Percentiles rank a stretch among this genome's conserved stretches.
Conservation (phyloP, 2,113 vertebrate species). For the Macquaria australasica region DNA sequence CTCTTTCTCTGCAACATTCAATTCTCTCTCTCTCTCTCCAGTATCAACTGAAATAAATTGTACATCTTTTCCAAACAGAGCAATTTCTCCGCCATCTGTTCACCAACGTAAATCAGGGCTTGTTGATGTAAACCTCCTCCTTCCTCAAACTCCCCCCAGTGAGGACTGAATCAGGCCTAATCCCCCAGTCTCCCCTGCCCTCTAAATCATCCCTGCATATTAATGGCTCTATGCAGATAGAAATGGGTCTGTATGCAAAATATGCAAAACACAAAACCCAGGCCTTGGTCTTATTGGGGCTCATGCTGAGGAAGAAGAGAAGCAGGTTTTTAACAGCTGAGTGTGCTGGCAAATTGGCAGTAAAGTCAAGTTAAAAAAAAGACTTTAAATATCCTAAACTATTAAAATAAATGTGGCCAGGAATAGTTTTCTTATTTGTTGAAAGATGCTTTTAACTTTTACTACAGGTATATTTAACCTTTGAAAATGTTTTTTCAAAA, state of each 20-base stretch:
- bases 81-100: constrained; percentile 83
- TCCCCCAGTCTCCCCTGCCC: constrained; percentile 55
- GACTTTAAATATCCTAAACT: not conserved
- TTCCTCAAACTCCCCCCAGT: constrained; percentile 65
- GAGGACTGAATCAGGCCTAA: constrained; percentile 59
- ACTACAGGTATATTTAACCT: not conserved
- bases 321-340: not conserved
- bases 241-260: constrained; percentile 58
- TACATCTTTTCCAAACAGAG: constrained; percentile 81
- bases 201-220: constrained; percentile 75
- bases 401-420: not conserved
- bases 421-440: not conserved
- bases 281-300: not conserved
- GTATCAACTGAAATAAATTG: constrained; percentile 74
- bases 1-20: not conserved
- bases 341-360: not conserved
- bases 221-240: constrained; percentile 63
- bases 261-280: constrained; percentile 54
- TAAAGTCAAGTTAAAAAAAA: not conserved
- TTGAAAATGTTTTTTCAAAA: not conserved
- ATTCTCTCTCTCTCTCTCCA: constrained; percentile 27
- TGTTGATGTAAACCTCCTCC: constrained; percentile 77
- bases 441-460: not conserved
- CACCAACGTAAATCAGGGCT: constrained; percentile 75
- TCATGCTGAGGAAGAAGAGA: constrained; percentile 8